These are phyloP conservation scores for Menura novaehollandiae DNA, from an alignment of 2,113 vertebrate species.

Conservation along the genomic window DNA sequence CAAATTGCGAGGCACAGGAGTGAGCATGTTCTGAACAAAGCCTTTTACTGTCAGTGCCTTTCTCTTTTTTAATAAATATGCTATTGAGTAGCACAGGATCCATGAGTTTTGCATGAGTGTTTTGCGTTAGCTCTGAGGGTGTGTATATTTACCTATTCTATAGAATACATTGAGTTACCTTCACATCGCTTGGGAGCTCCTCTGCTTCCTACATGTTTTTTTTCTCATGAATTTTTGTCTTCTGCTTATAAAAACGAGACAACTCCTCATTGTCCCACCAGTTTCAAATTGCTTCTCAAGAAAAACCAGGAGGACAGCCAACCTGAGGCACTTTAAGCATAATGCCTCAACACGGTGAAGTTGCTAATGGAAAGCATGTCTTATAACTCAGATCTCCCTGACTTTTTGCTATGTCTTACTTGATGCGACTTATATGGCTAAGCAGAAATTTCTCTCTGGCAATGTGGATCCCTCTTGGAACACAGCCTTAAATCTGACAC, in stretches of 20 bases:
- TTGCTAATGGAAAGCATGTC: background rate
- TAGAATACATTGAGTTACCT: background rate
- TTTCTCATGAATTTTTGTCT: background rate
- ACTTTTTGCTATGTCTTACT: background rate
- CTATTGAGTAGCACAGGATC: background rate
- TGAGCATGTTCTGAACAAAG: background rate
- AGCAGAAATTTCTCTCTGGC: background rate
- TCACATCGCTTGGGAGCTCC: background rate
- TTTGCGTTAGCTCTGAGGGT: background rate
- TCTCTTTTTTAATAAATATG: background rate
- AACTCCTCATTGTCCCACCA: background rate
- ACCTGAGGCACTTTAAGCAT: background rate
- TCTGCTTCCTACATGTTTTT: background rate
- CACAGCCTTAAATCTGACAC: background rate
- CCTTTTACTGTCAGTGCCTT: background rate
- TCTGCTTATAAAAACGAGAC: background rate
- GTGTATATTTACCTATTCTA: background rate
- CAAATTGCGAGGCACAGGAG: background rate
- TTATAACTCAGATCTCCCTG: background rate
- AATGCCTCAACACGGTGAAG: background rate
- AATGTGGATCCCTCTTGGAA: background rate
- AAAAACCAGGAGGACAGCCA: background rate
- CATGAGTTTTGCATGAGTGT: background rate
- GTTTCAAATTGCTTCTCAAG: background rate
- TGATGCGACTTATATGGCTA: accelerated